Percentiles rank a stretch among this genome's conserved stretches.
Conservation (phyloP, 2,113 vertebrate species). For the Rallus limicola region DNA sequence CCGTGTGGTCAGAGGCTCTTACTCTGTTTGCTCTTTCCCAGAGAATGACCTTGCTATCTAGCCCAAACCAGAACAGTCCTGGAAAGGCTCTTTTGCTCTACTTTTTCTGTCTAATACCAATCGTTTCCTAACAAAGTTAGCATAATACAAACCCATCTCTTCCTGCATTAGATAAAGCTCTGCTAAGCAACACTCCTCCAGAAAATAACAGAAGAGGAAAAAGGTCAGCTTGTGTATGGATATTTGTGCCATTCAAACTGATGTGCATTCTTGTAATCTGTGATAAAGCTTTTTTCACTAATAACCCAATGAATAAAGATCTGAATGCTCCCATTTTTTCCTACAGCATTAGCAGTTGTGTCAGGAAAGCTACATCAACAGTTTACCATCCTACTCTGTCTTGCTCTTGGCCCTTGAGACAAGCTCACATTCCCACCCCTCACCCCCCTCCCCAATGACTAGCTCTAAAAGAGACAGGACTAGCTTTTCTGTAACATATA, state of each 20-base stretch:
- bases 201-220: neutral
- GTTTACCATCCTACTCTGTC: slow-evolving; percentile 25
- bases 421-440: neutral
- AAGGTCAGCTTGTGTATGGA: neutral
- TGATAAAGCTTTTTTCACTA: neutral
- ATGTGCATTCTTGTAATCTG: neutral
- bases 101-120: neutral
- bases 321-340: slow-evolving; percentile 13
- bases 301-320: neutral
- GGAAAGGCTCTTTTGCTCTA: neutral
- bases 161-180: neutral
- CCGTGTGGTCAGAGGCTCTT: neutral
- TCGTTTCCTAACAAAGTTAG: neutral
- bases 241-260: neutral
- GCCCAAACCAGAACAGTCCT: slow-evolving; percentile 3
- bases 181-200: slow-evolving; percentile 38
- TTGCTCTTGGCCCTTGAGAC: neutral
- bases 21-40: neutral
- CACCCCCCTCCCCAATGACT: neutral
- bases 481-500: neutral
- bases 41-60: neutral
- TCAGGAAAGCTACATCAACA: slow-evolving; percentile 31
- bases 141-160: neutral
- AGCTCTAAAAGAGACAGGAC: neutral
- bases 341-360: neutral